phyloP scores from a whole-genome alignment of 2,113 vertebrate genomes.

The Nettapus auritus region DNA sequence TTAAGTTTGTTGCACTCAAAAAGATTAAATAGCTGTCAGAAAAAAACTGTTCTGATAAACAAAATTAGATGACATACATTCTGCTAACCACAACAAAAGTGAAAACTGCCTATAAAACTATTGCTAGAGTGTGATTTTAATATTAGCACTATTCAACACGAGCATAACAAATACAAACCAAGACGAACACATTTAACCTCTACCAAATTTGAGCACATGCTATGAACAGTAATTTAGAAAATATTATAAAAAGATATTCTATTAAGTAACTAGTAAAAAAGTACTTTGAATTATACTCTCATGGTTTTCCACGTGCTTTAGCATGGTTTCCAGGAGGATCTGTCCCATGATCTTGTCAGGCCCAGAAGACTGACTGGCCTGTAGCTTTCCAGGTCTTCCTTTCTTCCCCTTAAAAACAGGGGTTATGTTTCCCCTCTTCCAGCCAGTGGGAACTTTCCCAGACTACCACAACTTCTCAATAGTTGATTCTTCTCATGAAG shows the following conservation, averaged over 20 bases:
- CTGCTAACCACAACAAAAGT: not conserved
- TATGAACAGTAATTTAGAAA: not conserved
- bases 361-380: too few relatives aligned
- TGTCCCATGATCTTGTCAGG: too few relatives aligned
- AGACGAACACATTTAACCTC: not conserved
- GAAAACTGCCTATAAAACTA: not conserved
- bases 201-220: not conserved
- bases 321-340: too few relatives aligned
- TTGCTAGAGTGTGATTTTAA: not conserved
- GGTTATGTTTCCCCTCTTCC: too few relatives aligned
- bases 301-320: too few relatives aligned
- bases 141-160: not conserved
- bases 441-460: too few relatives aligned
- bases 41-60: not conserved
- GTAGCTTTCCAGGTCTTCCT: too few relatives aligned
- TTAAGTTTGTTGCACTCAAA: not conserved
- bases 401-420: too few relatives aligned
- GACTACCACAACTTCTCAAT: too few relatives aligned
- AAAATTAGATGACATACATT: not conserved
- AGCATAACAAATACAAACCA: not conserved
- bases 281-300: not conserved
- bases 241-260: fast-evolving
- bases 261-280: not conserved
- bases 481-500: not conserved
- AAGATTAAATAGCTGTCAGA: conserved; percentile 6